These are phyloP conservation scores for Tholera decimalis DNA, from an alignment of 2,888 invertebrate genomes.

Conservation along the genomic window DNA sequence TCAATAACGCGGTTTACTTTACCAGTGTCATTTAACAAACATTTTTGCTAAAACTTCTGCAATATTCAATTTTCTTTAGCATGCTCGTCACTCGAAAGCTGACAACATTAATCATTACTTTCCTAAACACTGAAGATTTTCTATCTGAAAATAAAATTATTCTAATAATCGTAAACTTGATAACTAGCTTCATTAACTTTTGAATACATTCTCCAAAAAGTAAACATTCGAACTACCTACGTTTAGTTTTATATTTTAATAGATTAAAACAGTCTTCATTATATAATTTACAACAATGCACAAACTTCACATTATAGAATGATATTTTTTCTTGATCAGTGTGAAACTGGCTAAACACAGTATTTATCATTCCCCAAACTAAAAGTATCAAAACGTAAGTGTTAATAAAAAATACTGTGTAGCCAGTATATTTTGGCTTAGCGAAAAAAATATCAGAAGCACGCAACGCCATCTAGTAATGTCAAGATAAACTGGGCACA, in stretches of 20 bases:
- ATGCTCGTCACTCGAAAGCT: conserved; percentile 17
- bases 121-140: neutral
- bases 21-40: conserved; percentile 59
- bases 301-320: conserved; percentile 20
- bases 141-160: neutral
- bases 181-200: neutral
- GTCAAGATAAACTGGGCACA: conserved; percentile 14
- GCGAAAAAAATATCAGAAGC: neutral
- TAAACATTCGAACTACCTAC: neutral
- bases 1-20: conserved; percentile 51
- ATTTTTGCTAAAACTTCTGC: conserved; percentile 1
- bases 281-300: conserved; percentile 11
- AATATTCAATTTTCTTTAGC: conserved; percentile 4
- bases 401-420: conserved; percentile 62
- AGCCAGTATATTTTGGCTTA: conserved; percentile 44
- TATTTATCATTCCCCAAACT: conserved; percentile 63
- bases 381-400: conserved; percentile 63
- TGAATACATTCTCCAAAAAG: neutral
- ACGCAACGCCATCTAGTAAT: conserved; percentile 2
- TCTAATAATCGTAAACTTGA: neutral
- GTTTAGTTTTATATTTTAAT: conserved; percentile 9
- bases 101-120: neutral
- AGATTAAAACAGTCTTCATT: neutral
- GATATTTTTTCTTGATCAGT: conserved; percentile 37
- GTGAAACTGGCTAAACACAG: conserved; percentile 56